Evolutionary conservation across 2,113 vertebrate species (phyloP).

Genomic region (Hippotragus niger): DNA sequence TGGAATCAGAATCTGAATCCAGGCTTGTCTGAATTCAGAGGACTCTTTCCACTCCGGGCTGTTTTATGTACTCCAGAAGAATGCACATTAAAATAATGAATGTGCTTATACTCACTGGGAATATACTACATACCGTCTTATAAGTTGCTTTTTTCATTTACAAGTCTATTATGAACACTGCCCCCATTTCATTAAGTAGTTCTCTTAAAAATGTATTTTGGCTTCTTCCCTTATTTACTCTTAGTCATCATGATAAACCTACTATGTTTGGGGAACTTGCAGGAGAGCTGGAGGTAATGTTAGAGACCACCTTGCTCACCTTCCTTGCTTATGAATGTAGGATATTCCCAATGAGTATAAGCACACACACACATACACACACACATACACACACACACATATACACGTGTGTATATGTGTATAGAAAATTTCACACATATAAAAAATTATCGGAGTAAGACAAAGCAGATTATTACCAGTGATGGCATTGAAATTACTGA

Average conservation of each 20-base stretch:
- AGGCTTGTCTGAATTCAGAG: not conserved
- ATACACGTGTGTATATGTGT: not conserved
- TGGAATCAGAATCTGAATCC: not conserved
- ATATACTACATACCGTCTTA: not conserved
- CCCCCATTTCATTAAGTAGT: not conserved
- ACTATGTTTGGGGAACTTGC: not conserved
- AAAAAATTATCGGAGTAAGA: not conserved
- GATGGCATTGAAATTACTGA: not conserved
- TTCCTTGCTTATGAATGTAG: not conserved
- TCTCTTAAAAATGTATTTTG: not conserved
- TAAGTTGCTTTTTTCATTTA: not conserved
- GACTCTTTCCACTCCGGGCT: not conserved
- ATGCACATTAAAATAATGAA: not conserved
- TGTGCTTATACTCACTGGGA: not conserved
- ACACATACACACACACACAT: not conserved
- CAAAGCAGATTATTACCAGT: not conserved
- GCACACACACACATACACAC: not conserved
- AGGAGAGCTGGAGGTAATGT: not conserved
- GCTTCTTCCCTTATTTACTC: not conserved
- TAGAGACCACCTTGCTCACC: not conserved
- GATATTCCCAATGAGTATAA: not conserved
- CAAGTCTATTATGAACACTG: not conserved
- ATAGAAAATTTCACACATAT: not conserved
- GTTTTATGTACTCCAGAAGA: not conserved
- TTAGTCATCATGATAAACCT: not conserved